Evolutionary conservation across 2,888 invertebrate genomes (phyloP).

Genomic region (Oasisia sp.): DNA sequence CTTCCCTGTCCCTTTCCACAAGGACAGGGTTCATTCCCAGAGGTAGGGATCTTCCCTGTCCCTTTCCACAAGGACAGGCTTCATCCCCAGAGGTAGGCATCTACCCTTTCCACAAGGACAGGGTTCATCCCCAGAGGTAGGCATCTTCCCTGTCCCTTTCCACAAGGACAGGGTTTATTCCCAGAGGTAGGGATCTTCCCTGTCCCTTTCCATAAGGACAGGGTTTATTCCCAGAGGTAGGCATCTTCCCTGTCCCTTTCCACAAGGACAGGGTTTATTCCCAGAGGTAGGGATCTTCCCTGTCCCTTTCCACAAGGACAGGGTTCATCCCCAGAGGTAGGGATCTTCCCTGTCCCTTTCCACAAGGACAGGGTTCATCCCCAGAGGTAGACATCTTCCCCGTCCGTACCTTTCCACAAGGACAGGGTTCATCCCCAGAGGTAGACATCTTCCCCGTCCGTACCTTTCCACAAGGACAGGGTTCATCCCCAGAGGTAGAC

Average conservation of each 20-base stretch:
- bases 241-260: too few relatives aligned
- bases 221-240: slow-evolving; percentile 85
- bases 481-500: slow-evolving; percentile 93
- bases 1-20: too few relatives aligned
- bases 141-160: too few relatives aligned
- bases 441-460: too few relatives aligned
- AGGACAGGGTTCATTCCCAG: slow-evolving; percentile 93
- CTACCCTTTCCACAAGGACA: slow-evolving; percentile 74
- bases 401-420: slow-evolving; percentile 64
- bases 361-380: slow-evolving; percentile 93
- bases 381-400: slow-evolving; percentile 74
- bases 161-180: slow-evolving; percentile 93
- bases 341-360: too few relatives aligned
- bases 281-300: slow-evolving; percentile 80
- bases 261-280: slow-evolving; percentile 99
- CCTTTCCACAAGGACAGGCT: slow-evolving; percentile 99
- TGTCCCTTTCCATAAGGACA: slow-evolving; percentile 72
- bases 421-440: slow-evolving; percentile 90
- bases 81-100: slow-evolving; percentile 88
- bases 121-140: slow-evolving; percentile 95
- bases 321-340: slow-evolving; percentile 95
- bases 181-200: slow-evolving; percentile 74
- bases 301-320: slow-evolving; percentile 74
- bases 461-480: slow-evolving; percentile 98
- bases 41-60: too few relatives aligned